These are phyloP conservation scores for Eupsilia transversa DNA, from an alignment of 2,888 invertebrate genomes.

Conservation along the genomic window DNA sequence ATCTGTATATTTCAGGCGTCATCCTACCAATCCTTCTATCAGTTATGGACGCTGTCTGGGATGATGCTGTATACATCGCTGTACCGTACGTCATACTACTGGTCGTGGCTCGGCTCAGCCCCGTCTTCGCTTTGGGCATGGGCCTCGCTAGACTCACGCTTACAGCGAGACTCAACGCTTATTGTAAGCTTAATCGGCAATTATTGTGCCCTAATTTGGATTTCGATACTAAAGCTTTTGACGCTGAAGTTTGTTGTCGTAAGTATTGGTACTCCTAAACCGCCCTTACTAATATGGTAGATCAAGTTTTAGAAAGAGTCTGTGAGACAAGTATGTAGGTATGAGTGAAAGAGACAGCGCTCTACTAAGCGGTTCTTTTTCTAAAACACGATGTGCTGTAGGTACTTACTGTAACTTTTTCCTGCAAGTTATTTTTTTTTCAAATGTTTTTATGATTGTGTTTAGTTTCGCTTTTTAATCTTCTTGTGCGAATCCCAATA, in stretches of 20 bases:
- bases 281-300: not conserved
- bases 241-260: conserved; percentile 44
- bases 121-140: conserved; percentile 26
- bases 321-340: not conserved
- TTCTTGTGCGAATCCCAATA: too few species aligned
- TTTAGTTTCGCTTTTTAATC: too few species aligned
- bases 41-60: conserved; percentile 4
- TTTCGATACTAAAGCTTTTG: not conserved
- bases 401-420: too few species aligned
- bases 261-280: conserved; percentile 16
- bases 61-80: not conserved
- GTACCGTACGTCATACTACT: not conserved
- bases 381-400: not conserved
- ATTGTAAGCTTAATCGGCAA: conserved; percentile 34
- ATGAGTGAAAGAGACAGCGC: not conserved
- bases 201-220: conserved; percentile 40
- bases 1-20: conserved; percentile 33
- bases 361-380: not conserved
- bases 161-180: conserved; percentile 48
- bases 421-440: too few species aligned
- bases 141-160: conserved; percentile 25
- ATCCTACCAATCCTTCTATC: conserved; percentile 35
- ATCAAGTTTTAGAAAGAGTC: not conserved
- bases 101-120: conserved; percentile 14
- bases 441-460: too few species aligned